Evolutionary conservation across 2,797 vertebrate species (phyloP).

Genomic region (Huso huso): DNA sequence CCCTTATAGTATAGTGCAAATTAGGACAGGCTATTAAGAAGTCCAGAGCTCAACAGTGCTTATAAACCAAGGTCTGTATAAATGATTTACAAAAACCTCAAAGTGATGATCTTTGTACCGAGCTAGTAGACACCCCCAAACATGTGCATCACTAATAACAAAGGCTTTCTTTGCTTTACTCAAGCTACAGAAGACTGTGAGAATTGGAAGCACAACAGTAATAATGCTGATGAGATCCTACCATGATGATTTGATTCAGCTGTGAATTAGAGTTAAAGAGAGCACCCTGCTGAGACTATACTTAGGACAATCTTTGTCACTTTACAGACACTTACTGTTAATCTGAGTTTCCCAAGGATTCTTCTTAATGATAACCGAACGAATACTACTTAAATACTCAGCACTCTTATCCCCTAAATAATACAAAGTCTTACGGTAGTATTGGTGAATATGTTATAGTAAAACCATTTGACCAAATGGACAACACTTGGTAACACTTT

Average conservation of each 20-base stretch:
- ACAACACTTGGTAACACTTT: too few species aligned
- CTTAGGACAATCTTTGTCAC: conserved; percentile 72
- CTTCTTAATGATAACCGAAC: conserved; percentile 50
- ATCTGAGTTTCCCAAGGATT: conserved; percentile 60
- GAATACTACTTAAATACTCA: not conserved
- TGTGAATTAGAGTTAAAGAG: conserved; percentile 72
- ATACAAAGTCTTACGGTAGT: too few species aligned
- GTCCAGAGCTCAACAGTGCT: too few species aligned
- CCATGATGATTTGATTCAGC: conserved; percentile 59
- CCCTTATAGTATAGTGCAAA: too few species aligned
- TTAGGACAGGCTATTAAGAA: too few species aligned
- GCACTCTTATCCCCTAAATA: not conserved
- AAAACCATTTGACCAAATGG: too few species aligned
- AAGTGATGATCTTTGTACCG: too few species aligned
- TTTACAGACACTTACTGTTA: conserved; percentile 64
- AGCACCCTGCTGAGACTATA: conserved; percentile 52
- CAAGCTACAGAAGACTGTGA: conserved; percentile 43
- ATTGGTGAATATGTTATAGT: too few species aligned
- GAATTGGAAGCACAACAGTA: conserved; percentile 45
- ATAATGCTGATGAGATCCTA: conserved; percentile 70
- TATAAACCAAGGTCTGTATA: too few species aligned
- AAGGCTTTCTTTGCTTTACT: conserved; percentile 34
- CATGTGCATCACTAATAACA: conserved; percentile 35
- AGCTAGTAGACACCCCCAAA: not conserved
- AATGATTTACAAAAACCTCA: too few species aligned